Base-by-base conservation (phyloP, 2,888 invertebrate genomes). In the Polydrusus cervinus region DNA sequence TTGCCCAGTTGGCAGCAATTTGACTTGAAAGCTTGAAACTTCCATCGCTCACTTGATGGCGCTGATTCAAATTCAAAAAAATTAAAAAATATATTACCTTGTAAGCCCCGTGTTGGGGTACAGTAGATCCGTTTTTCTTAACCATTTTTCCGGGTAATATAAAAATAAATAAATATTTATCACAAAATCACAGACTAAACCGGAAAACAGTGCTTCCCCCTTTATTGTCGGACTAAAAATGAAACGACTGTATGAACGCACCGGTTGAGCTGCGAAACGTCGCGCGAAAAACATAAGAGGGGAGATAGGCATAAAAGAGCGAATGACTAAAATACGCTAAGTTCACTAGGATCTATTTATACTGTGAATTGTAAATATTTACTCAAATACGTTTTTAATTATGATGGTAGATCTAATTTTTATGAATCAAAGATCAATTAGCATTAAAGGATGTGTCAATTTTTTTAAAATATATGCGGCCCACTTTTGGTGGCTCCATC, bases 51-150 rank as follows among this genome's bases (percentile, higher is more conserved):
- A 49, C 68, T 43, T 18, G 60, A 45, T 45, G 64, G 66, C 72
- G 72, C 60, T 72, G 34, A 30, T 45, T 43, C 47, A 66, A 49
- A 30, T 16, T 30, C 5, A 40, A 51, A 68, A 51, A 68, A 55
- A 16, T 9, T 45, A 55, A 75, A 76, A 80, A 71, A 66, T n/a
- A 67, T 69, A 75, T 81, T 84, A 84, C 84, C 84, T 84, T 85
- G 81, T 80, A 83, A 76, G 80, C 83, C 82, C 81, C 82, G 40
- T 82, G 82, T 47, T 84, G 82, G 61, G 82, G 82, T 38, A 78
- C 80, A 16, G 79, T 73, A 60, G 75, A 74, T 79, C 82, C 82
- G 74, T 79, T 80, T 79, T 82, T 84, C 69, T 81, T 82, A 51
- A 82, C 81, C 84, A 84, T 84, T 79, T 81, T 82, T 78, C 73